phyloP scores from a whole-genome alignment of 2,797 vertebrate species.

The Premnoplex brunnescens region DNA sequence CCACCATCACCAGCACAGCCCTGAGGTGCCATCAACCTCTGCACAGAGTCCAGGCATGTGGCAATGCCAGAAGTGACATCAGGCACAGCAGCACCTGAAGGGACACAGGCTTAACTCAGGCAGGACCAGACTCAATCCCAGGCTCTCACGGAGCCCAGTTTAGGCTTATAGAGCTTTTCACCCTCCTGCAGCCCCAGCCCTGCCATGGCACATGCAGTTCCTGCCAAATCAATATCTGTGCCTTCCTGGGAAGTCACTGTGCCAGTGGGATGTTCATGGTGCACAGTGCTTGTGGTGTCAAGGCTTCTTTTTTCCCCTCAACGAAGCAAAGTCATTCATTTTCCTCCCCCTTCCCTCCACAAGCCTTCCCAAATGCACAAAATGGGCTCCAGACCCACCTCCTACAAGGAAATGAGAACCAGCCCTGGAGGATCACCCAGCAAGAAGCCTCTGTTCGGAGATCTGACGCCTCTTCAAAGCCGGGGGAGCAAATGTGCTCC shows the following conservation, averaged over 20 bases:
- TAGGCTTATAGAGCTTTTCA: not conserved
- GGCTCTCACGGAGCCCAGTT: not conserved
- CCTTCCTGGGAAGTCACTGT: constrained; percentile 20
- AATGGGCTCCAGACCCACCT: constrained; percentile 58
- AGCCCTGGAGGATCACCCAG: constrained; percentile 24
- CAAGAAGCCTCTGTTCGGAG: not conserved
- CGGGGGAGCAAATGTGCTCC: constrained; percentile 1
- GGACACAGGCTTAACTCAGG: rapidly evolving
- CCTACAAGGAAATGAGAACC: constrained; percentile 57
- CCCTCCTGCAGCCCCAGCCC: not conserved
- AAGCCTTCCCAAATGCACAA: not conserved
- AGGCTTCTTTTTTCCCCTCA: not conserved
- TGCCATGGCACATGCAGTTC: not conserved
- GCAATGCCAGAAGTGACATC: not conserved
- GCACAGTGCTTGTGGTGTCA: not conserved
- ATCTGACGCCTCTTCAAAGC: constrained; percentile 44
- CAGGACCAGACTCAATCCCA: not conserved
- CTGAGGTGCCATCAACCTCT: not conserved
- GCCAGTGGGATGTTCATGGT: constrained; percentile 45
- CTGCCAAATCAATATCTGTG: not conserved
- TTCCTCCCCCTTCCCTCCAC: not conserved
- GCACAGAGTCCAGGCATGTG: rapidly evolving
- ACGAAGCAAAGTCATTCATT: constrained; percentile 31
- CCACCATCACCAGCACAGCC: not conserved
- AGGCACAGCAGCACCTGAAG: not conserved